Evolutionary conservation across 2,888 invertebrate genomes (phyloP), one percentile per base, ranked within the genome.

Genomic region (Harpalus rubripes): DNA sequence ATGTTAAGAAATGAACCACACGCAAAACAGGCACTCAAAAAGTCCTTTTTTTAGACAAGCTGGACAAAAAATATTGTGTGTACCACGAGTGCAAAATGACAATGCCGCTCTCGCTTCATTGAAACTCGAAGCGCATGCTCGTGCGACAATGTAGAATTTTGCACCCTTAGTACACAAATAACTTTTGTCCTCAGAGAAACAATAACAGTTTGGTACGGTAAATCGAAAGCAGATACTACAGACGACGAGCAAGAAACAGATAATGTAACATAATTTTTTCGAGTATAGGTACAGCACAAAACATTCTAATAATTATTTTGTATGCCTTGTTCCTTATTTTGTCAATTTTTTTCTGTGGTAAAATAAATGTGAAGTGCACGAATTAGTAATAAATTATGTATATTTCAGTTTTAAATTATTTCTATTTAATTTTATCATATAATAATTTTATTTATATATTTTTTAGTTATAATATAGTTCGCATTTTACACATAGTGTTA

Each of bases 161-260:
- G n/a, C n/a, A n/a, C n/a, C n/a, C n/a, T n/a, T n/a, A n/a, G n/a
- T n/a, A n/a, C n/a, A n/a, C n/a, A n/a, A 59, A 81, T 63, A n/a
- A 16, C 6, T 61, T 65, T 63, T 81, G 41, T 63, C 12, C n/a
- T 15, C 84, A 88, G 88, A 76, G 87, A 87, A 61, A 87, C 87
- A 5, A 86, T 87, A 22, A 78, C 78, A 58, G 81, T 87, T 16
- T 88, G 88, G 88, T 85, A 85, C n/a, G 56, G 84, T 18, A 87
- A 87, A 74, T 16, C 74, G 5, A 86, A 86, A 76, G 76, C 72
- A 1, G 85, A 87, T 52, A 44, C 81, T 65, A 85, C 84, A 52
- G 84, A 84, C 32, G 84, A 84, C 26, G 84, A 84, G 26, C 78
- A 52, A 56, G 78, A 84, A 61, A 63, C 63, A 7, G 63, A 65